These are phyloP conservation scores for Spisula solida DNA, from an alignment of 2,888 invertebrate species.

Conservation along the genomic window DNA sequence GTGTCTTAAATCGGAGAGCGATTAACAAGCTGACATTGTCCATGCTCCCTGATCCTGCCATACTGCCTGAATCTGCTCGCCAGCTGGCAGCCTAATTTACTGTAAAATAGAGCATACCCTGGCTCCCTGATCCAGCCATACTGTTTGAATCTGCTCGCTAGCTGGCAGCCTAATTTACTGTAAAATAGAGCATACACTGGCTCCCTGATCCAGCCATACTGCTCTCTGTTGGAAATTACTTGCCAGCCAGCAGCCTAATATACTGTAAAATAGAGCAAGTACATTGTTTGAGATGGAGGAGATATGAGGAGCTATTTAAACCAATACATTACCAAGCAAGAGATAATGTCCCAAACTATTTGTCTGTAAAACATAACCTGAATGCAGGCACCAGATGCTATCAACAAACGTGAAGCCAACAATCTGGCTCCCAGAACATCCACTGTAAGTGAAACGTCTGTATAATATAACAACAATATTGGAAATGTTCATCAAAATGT, in stretches of 20 bases:
- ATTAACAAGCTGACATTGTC: too few species aligned
- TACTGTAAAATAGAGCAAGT: constrained; percentile 15
- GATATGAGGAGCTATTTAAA: constrained; percentile 31
- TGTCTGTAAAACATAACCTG: constrained; percentile 37
- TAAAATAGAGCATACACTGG: too few species aligned
- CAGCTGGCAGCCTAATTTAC: too few species aligned
- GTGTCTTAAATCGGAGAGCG: neutral
- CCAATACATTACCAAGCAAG: constrained; percentile 33
- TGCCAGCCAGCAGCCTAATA: neutral
- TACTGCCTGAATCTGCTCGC: neutral
- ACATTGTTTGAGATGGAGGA: constrained; percentile 12
- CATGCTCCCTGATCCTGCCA: too few species aligned
- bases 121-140: too few species aligned
- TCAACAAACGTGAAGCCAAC: constrained; percentile 30
- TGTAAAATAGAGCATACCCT: too few species aligned
- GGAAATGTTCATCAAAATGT: constrained; percentile 28
- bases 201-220: too few species aligned
- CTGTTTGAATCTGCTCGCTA: neutral
- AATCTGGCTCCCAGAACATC: constrained; percentile 34
- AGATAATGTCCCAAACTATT: constrained; percentile 51
- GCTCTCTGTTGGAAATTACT: too few species aligned
- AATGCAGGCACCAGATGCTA: constrained; percentile 32
- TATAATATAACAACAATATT: neutral
- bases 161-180: too few species aligned
- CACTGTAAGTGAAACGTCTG: neutral